Evolutionary conservation across 2,888 invertebrate species (phyloP).

Genomic region (Serripes groenlandicus): DNA sequence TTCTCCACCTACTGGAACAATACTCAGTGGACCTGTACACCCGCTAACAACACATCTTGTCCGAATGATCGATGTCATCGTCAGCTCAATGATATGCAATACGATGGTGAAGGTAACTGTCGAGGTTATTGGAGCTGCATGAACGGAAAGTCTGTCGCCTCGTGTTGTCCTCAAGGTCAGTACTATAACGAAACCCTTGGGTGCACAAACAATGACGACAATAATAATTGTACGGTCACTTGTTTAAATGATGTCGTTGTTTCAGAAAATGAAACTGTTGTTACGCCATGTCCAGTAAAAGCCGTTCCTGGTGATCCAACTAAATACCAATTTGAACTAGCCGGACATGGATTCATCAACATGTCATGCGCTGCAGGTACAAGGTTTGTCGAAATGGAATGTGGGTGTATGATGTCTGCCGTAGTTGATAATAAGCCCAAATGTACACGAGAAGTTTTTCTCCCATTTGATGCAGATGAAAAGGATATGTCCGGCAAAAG

Average conservation of each 20-base stretch:
- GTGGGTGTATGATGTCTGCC: background rate
- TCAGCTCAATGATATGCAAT: slow-evolving; percentile 18
- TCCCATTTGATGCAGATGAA: slow-evolving; percentile 69
- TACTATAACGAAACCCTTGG: slow-evolving; percentile 57
- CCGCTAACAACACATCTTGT: slow-evolving; percentile 61
- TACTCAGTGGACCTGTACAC: slow-evolving; percentile 61
- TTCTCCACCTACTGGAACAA: slow-evolving; percentile 74
- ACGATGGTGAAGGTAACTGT: slow-evolving; percentile 65
- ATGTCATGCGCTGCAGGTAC: slow-evolving; percentile 7
- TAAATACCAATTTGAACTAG: background rate
- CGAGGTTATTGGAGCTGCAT: slow-evolving; percentile 75
- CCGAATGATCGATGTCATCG: slow-evolving; percentile 57
- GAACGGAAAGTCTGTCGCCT: slow-evolving; percentile 63
- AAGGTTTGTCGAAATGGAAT: background rate
- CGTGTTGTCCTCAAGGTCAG: slow-evolving; percentile 73
- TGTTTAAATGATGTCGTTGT: slow-evolving; percentile 38
- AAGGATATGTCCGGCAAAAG: slow-evolving; percentile 68
- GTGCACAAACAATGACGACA: slow-evolving; percentile 63
- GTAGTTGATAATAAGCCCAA: background rate
- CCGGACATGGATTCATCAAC: background rate
- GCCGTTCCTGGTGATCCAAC: background rate
- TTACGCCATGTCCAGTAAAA: background rate
- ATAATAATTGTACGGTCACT: slow-evolving; percentile 35
- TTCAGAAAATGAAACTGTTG: slow-evolving; percentile 55
- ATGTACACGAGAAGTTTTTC: slow-evolving; percentile 36